Evolutionary conservation across 2,113 vertebrate genomes (phyloP).

Genomic region (Cryptotis parvus): DNA sequence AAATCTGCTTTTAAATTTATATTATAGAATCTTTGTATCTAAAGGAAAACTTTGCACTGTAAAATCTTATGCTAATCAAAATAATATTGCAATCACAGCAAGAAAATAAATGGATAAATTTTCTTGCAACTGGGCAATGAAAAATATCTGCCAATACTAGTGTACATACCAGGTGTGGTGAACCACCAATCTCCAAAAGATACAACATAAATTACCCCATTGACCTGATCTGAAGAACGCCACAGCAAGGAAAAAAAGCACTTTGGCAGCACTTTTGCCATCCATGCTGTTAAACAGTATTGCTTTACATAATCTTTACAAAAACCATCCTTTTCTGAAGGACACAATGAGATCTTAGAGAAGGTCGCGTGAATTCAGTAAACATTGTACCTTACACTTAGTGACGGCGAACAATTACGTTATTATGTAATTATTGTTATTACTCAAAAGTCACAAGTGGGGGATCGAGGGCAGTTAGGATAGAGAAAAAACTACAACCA

Average conservation of each 20-base stretch:
- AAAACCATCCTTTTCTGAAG: not conserved
- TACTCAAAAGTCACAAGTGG: not conserved
- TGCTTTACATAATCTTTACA: not conserved
- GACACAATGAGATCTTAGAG: not conserved
- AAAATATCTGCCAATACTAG: not conserved
- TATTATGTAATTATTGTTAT: no score
- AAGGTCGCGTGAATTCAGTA: not conserved
- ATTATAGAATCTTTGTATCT: not conserved
- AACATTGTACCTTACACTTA: no score
- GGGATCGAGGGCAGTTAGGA: no score
- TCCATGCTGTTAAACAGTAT: not conserved
- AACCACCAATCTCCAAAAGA: not conserved
- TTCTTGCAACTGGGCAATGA: not conserved
- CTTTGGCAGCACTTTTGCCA: not conserved
- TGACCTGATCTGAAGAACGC: not conserved
- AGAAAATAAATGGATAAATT: not conserved
- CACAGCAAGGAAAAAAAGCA: accelerated
- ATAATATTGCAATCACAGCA: not conserved
- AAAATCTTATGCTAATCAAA: not conserved
- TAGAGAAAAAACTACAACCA: no score
- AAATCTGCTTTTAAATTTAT: not conserved
- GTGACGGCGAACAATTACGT: not conserved
- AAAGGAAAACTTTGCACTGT: not conserved
- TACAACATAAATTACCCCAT: not conserved
- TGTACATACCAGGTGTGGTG: not conserved